Evolutionary conservation across 2,888 invertebrate genomes (phyloP).

Genomic region (Ceratothoa steindachneri): DNA sequence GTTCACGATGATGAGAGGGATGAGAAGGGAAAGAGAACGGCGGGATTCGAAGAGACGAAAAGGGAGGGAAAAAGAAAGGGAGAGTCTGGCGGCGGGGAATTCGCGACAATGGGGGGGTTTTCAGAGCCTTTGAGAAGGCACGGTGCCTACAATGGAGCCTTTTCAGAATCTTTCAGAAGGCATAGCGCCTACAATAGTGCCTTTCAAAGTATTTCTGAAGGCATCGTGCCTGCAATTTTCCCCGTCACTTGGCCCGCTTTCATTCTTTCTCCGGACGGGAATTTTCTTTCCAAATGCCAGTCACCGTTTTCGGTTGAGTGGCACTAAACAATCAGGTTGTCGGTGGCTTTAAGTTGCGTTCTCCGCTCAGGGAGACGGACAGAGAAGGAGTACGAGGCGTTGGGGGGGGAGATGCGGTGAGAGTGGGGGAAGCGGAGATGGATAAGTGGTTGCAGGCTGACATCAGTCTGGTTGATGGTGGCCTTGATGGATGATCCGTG

Average conservation of each 20-base stretch:
- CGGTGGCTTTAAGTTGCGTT: slow-evolving; percentile 18
- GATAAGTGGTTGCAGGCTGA: background rate
- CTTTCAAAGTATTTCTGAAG: slow-evolving; percentile 30
- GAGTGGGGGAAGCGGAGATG: background rate
- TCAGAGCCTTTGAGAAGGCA: slow-evolving; percentile 11
- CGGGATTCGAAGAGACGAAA: background rate
- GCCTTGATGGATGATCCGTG: no score
- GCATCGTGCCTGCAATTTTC: slow-evolving; percentile 46
- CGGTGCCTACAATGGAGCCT: slow-evolving; percentile 10
- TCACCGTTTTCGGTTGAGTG: slow-evolving; percentile 42
- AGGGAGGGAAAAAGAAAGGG: background rate
- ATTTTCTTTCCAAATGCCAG: slow-evolving; percentile 46
- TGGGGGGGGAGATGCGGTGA: background rate
- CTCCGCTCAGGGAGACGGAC: background rate
- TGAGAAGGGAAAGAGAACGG: slow-evolving; percentile 1
- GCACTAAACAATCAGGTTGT: slow-evolving; percentile 35
- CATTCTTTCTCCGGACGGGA: slow-evolving; percentile 40
- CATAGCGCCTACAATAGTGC: slow-evolving; percentile 40
- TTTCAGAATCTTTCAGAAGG: slow-evolving; percentile 13
- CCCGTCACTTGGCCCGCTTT: slow-evolving; percentile 43
- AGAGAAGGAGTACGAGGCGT: background rate
- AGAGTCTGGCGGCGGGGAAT: background rate
- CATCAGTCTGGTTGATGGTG: no score
- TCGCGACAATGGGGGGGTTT: slow-evolving; percentile 12
- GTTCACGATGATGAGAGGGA: background rate